Percentiles rank a stretch among this genome's conserved stretches.
Evolutionary conservation across 2,888 invertebrate species (phyloP).

Genomic region (Zele albiditarsus): DNA sequence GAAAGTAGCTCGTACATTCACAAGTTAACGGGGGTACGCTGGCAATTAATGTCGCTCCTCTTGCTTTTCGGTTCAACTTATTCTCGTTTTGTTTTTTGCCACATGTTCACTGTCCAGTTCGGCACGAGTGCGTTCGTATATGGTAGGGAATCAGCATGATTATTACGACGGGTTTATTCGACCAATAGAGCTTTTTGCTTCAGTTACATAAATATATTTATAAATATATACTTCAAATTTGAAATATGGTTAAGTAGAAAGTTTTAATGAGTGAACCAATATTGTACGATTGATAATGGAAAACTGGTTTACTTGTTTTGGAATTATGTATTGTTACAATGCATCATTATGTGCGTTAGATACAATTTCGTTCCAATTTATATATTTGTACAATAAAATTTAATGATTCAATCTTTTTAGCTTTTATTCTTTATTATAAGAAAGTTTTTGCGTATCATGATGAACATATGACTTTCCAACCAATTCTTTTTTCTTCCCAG

Average conservation of each 20-base stretch:
- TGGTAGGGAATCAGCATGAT: constrained; percentile 30
- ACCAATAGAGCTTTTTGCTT: constrained; percentile 14
- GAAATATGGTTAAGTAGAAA: constrained; percentile 26
- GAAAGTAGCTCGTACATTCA: constrained; percentile 40
- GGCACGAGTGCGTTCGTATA: constrained; percentile 30
- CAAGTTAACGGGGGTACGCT: constrained; percentile 44
- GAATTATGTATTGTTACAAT: too few species aligned
- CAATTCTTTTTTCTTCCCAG: background rate
- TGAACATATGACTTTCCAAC: background rate
- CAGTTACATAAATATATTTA: background rate
- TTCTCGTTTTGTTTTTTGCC: constrained; percentile 26
- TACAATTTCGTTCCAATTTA: too few species aligned
- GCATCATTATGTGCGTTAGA: too few species aligned
- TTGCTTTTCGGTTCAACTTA: constrained; percentile 31
- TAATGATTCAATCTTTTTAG: background rate
- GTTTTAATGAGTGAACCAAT: constrained; percentile 18
- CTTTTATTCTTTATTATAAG: background rate
- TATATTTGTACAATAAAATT: too few species aligned
- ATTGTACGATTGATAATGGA: constrained; percentile 8
- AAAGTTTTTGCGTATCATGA: background rate
- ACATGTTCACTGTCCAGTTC: constrained; percentile 32
- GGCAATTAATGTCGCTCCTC: constrained; percentile 52
- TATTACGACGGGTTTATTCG: constrained; percentile 36
- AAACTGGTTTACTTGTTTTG: too few species aligned
- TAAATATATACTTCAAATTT: constrained; percentile 25